A percentile compares a stretch with the other conserved stretches of the same genome.
These are phyloP conservation scores for Myotis yumanensis DNA, from an alignment of 2,113 vertebrate species.

Conservation along the genomic window DNA sequence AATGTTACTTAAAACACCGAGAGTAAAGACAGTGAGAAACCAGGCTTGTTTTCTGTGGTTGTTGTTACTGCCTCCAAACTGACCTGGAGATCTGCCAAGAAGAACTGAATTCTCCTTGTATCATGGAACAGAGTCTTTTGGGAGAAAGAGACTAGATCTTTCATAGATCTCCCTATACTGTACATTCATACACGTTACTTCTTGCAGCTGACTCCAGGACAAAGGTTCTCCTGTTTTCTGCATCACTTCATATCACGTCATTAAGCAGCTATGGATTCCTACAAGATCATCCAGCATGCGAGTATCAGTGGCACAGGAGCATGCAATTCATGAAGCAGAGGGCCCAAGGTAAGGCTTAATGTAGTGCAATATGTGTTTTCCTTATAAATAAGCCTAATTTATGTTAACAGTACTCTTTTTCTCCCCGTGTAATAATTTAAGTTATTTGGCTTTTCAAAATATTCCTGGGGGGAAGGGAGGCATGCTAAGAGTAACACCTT, in stretches of 20 bases:
- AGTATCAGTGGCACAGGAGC: slow-evolving; percentile 38
- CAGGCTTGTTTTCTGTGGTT: slow-evolving; percentile 76
- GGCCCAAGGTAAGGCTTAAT: slow-evolving; percentile 72
- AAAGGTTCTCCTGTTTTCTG: slow-evolving; percentile 83
- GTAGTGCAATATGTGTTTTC: slow-evolving; percentile 48
- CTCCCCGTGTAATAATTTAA: neutral
- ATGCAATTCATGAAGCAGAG: slow-evolving; percentile 63
- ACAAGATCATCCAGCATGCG: slow-evolving; percentile 38
- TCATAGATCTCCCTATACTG: slow-evolving; percentile 82
- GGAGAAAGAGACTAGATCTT: slow-evolving; percentile 82
- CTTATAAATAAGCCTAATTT: slow-evolving; percentile 45
- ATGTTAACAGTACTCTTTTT: slow-evolving; percentile 1
- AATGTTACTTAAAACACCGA: slow-evolving; percentile 63
- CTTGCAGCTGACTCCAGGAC: slow-evolving; percentile 85
- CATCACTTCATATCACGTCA: slow-evolving; percentile 77
- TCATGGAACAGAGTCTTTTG: slow-evolving; percentile 82
- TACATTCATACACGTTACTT: slow-evolving; percentile 82
- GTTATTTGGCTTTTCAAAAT: neutral
- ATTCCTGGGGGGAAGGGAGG: neutral
- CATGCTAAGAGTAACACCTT: neutral
- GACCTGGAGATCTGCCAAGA: slow-evolving; percentile 83
- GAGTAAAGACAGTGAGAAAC: slow-evolving; percentile 77
- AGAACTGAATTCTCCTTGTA: slow-evolving; percentile 86
- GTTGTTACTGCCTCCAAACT: slow-evolving; percentile 82
- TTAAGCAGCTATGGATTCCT: slow-evolving; percentile 63